A percentile compares a stretch with the other conserved stretches of the same genome.
These are phyloP conservation scores for Odocoileus virginianus DNA, from an alignment of 2,113 vertebrate species.

Conservation along the genomic window DNA sequence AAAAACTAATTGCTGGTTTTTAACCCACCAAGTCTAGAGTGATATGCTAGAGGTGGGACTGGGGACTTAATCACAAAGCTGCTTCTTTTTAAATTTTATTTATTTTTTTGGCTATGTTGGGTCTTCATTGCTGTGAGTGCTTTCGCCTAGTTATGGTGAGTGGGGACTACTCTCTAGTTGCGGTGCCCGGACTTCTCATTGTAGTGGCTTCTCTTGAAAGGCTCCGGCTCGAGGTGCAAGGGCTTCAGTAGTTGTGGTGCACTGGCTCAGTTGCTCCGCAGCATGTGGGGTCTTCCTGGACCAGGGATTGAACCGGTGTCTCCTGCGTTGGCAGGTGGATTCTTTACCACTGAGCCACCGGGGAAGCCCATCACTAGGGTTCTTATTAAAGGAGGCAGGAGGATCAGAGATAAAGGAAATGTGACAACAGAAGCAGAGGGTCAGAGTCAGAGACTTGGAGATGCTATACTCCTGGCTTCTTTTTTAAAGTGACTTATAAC, in stretches of 20 bases:
- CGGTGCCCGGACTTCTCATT: fast-evolving
- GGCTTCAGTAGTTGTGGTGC: background rate
- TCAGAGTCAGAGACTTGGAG: background rate
- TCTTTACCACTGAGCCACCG: background rate
- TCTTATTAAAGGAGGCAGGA: background rate
- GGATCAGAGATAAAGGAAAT: background rate
- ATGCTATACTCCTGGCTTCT: background rate
- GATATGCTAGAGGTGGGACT: background rate
- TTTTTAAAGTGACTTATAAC: background rate
- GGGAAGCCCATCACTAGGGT: background rate
- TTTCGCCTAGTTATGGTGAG: background rate
- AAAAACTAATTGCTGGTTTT: background rate
- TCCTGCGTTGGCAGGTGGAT: background rate
- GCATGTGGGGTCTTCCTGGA: background rate
- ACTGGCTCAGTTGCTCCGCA: background rate
- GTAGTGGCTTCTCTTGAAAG: background rate
- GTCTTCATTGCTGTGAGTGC: background rate
- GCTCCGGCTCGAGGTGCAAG: background rate
- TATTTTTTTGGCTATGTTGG: background rate
- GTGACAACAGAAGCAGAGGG: background rate
- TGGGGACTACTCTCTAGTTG: background rate
- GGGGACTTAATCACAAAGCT: background rate
- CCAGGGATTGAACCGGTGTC: background rate
- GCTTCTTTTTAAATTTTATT: background rate
- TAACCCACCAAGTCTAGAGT: background rate